A percentile compares a stretch with the other conserved stretches of the same genome.
These are phyloP conservation scores for Salmo trutta DNA, from an alignment of 2,797 vertebrate species.

Conservation along the genomic window DNA sequence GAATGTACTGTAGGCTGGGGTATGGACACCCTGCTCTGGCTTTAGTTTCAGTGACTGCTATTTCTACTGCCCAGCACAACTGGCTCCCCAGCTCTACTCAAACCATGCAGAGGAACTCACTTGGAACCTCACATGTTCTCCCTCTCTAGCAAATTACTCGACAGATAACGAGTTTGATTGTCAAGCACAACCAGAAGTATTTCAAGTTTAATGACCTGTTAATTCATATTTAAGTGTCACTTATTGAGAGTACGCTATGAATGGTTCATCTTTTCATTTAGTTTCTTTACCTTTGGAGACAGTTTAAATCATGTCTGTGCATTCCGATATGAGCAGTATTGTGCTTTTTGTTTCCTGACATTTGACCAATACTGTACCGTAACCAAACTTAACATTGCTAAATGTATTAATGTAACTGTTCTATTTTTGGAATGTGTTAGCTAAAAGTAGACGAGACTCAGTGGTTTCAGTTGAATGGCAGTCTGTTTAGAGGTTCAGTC, in stretches of 20 bases:
- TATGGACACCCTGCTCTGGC: too few species aligned
- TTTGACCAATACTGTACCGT: constrained; percentile 25
- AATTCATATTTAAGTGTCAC: not conserved
- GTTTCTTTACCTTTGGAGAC: not conserved
- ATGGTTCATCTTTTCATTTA: not conserved
- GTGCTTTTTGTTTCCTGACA: constrained; percentile 10
- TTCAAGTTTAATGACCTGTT: constrained; percentile 2
- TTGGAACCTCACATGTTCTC: constrained; percentile 28
- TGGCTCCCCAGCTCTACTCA: constrained; percentile 27
- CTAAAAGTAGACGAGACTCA: constrained; percentile 28
- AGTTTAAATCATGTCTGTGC: constrained; percentile 11
- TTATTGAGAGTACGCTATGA: constrained; percentile 25
- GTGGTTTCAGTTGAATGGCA: constrained; percentile 19
- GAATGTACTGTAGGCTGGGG: not conserved
- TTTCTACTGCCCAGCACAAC: constrained; percentile 15
- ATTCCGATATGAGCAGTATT: constrained; percentile 39
- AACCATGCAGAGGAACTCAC: constrained; percentile 14
- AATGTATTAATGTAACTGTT: constrained; percentile 26
- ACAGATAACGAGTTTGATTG: constrained; percentile 4
- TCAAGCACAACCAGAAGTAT: not conserved
- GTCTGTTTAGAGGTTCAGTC: not conserved
- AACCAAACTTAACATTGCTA: not conserved
- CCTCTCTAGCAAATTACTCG: not conserved
- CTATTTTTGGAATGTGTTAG: constrained; percentile 33
- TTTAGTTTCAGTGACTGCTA: too few species aligned